Base-by-base conservation (phyloP, 2,113 vertebrate species). In the Nibea coibor region DNA sequence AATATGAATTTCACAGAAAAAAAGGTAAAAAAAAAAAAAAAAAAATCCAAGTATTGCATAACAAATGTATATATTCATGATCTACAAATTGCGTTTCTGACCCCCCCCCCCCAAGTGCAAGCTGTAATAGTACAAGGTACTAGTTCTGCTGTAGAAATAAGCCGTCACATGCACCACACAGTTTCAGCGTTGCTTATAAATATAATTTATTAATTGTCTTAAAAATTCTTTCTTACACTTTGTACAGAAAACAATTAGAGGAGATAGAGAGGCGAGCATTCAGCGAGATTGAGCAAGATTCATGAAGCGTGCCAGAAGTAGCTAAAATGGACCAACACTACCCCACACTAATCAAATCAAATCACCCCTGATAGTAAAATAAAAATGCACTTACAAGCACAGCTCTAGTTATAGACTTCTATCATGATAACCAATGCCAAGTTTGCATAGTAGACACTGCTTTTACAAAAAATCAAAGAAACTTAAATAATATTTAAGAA, bases 131-230 rank as follows among this genome's bases (percentile, higher is more conserved):
- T 24, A 26, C 31, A 71, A 71, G 31, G 0, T 56, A 50, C 19
- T 35, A n/a, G n/a, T n/a, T n/a, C n/a, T n/a, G n/a, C 8, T 53
- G 19, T 14, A 75, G n/a, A 83, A 91, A 89, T 35, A 85, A 87
- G 16, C 31, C 81, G 84, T 76, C 56, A 66, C 28, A 42, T 48
- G 69, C 56, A 67, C 35, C 31, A 17, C 31, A 58, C 22, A 50
- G 74, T 73, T 87, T 91, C 82, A 93, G 89, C 95, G 75, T 97
- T 97, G 97, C 96, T 98, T 98, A 98, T 97, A 98, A 99, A 99
- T 98, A 99, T 98, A 99, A 98, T 99, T 99, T 99, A 99, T 98
- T 98, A 97, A 95, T 96, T 94, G 95, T 97, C 89, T 98, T 97
- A 97, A 97, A 98, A 98, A 97, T 96, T 96, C 94, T 97, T 97